Conservation (phyloP, 1,140 invertebrate species). For the Drosophila leontia region DNA sequence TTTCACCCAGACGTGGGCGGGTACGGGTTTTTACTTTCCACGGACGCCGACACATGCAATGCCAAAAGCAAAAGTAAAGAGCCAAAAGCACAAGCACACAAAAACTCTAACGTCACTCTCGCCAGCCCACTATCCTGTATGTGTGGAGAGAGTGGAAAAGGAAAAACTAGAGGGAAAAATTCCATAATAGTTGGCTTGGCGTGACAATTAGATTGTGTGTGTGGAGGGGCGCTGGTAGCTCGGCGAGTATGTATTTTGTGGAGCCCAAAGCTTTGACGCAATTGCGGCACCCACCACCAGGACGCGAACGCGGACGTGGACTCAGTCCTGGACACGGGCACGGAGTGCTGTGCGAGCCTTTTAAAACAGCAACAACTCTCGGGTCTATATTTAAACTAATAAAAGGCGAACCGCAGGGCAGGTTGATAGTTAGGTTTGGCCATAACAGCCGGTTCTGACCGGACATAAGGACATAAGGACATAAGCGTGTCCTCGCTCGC, state of each 20-base stretch:
- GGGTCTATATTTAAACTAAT: slow-evolving; percentile 82
- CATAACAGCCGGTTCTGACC: slow-evolving; percentile 37
- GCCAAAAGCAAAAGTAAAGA: slow-evolving; percentile 73
- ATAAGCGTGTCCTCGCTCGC: slow-evolving; percentile 23
- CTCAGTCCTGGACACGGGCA: neutral
- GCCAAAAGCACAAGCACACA: slow-evolving; percentile 33
- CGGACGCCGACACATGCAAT: slow-evolving; percentile 73
- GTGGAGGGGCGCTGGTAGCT: slow-evolving; percentile 17
- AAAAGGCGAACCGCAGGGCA: slow-evolving; percentile 63
- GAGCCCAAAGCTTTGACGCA: slow-evolving; percentile 64
- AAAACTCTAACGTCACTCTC: slow-evolving; percentile 72
- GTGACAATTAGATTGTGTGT: slow-evolving; percentile 75
- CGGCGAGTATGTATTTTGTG: slow-evolving; percentile 34
- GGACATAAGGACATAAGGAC: slow-evolving; percentile 27
- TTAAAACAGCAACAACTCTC: slow-evolving; percentile 57
- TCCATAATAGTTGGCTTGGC: slow-evolving; percentile 81
- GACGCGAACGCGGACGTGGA: slow-evolving; percentile 24
- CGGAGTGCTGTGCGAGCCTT: slow-evolving; percentile 6
- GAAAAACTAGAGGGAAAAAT: slow-evolving; percentile 63
- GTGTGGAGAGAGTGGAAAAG: neutral
- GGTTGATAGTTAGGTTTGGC: slow-evolving; percentile 25
- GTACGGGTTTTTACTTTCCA: slow-evolving; percentile 72
- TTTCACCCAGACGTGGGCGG: slow-evolving; percentile 29
- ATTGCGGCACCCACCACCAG: slow-evolving; percentile 64
- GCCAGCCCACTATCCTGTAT: neutral